Evolutionary conservation across 2,888 invertebrate species (phyloP).

Genomic region (Heliconius hortense): DNA sequence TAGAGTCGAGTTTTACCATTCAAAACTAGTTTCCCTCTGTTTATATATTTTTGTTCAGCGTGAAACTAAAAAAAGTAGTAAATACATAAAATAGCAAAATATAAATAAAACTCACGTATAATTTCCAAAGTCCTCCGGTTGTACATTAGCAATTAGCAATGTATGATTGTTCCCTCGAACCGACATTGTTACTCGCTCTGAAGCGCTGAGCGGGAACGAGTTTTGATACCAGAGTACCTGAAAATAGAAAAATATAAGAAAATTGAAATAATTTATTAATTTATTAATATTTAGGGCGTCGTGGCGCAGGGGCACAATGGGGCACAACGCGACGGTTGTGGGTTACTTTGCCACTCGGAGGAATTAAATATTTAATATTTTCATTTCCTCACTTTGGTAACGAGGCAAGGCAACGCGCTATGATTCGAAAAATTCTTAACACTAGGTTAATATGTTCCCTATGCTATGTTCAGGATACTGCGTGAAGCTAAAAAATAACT

Average conservation of each 20-base stretch:
- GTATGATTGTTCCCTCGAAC: conserved; percentile 86
- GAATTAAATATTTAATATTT: too few relatives aligned
- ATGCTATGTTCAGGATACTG: too few relatives aligned
- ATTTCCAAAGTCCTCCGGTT: conserved; percentile 87
- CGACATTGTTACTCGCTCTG: conserved; percentile 87
- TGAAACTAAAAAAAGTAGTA: neutral
- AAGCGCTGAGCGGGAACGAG: conserved; percentile 84
- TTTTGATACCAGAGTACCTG: conserved; percentile 88
- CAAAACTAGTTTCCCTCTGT: too few relatives aligned
- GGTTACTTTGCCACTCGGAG: too few relatives aligned
- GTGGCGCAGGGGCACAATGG: too few relatives aligned
- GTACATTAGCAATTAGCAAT: conserved; percentile 84
- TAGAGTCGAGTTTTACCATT: too few relatives aligned
- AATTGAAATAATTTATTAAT: neutral
- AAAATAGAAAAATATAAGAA: neutral
- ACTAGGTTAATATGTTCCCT: too few relatives aligned
- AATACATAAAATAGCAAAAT: neutral
- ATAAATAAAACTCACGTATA: conserved; percentile 76
- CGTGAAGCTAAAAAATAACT: too few relatives aligned
- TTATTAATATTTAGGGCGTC: too few relatives aligned
- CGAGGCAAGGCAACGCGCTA: neutral
- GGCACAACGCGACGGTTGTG: too few relatives aligned
- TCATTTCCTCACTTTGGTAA: too few relatives aligned
- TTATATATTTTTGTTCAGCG: too few relatives aligned
- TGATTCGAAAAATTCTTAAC: neutral